Percentiles rank a stretch among this genome's conserved stretches.
These are phyloP conservation scores for Hystrix cristata DNA, from an alignment of 2,113 vertebrate species.

Conservation along the genomic window DNA sequence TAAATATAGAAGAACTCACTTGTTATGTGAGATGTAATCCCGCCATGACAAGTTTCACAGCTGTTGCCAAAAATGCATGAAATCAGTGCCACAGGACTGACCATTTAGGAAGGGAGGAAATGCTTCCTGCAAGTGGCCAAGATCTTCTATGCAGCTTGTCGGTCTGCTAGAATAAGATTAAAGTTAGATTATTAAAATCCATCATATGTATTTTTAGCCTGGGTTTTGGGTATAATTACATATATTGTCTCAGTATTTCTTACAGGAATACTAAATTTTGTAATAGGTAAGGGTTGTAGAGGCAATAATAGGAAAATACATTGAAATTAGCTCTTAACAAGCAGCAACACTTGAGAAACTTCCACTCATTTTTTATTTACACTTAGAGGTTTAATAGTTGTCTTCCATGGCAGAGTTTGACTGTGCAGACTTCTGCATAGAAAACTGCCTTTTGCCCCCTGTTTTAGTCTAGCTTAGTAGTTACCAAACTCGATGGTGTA, in stretches of 20 bases:
- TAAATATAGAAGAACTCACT: slow-evolving; percentile 26
- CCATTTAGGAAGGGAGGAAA: not conserved
- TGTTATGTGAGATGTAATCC: slow-evolving; percentile 4
- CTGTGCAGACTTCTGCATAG: not conserved
- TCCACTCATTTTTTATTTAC: slow-evolving; percentile 16
- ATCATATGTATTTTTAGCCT: not conserved
- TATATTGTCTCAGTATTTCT: not conserved
- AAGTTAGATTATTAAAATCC: slow-evolving; percentile 17
- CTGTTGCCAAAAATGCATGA: slow-evolving; percentile 7
- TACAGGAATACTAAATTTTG: slow-evolving; percentile 3
- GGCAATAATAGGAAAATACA: not conserved
- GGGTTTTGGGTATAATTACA: not conserved
- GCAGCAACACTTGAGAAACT: slow-evolving; percentile 43
- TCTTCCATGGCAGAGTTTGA: not conserved
- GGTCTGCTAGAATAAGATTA: not conserved
- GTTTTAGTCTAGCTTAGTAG: not conserved
- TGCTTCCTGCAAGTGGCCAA: not conserved
- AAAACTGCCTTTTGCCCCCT: slow-evolving; percentile 44
- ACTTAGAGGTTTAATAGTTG: slow-evolving; percentile 27
- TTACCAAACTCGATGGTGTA: not conserved
- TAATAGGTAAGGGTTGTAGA: not conserved
- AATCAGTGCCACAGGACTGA: slow-evolving; percentile 7
- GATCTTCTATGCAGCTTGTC: not conserved
- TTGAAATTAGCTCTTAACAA: slow-evolving; percentile 32
- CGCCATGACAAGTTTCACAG: not conserved